A percentile compares a stretch with the other conserved stretches of the same genome.
These are phyloP conservation scores for Drosophila sp. DNA, from an alignment of 1,140 invertebrate species.

Conservation along the genomic window DNA sequence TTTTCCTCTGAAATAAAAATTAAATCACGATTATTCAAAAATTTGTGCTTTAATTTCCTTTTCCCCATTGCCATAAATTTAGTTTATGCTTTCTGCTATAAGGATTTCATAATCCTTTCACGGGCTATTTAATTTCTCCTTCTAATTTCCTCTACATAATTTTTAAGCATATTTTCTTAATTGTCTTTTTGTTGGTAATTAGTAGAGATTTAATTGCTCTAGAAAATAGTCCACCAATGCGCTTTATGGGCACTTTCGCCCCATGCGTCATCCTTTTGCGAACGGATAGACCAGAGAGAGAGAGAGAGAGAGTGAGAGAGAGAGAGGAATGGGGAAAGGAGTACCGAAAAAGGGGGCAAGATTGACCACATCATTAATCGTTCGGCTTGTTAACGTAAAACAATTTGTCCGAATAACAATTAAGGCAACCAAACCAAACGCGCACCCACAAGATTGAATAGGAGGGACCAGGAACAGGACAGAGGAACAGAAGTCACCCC, in stretches of 20 bases:
- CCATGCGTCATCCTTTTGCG: conserved; percentile 2
- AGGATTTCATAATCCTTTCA: conserved; percentile 11
- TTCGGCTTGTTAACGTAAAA: conserved; percentile 16
- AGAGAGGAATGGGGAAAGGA: neutral
- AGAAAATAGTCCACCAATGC: conserved; percentile 4
- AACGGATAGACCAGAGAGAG: neutral
- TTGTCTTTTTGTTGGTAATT: conserved; percentile 28
- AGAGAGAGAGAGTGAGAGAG: neutral
- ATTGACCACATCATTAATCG: conserved; percentile 24
- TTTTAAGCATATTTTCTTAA: conserved; percentile 26
- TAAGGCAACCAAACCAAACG: conserved; percentile 5
- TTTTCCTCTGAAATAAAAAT: neutral
- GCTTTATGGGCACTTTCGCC: conserved; percentile 11
- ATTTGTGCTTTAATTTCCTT: neutral
- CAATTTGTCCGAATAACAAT: conserved; percentile 26
- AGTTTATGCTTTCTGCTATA: conserved; percentile 4
- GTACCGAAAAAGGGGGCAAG: neutral
- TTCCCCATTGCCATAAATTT: neutral
- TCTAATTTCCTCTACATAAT: conserved; percentile 12
- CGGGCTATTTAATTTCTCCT: conserved; percentile 5
- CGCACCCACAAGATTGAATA: conserved; percentile 6
- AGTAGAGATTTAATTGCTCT: conserved; percentile 21
- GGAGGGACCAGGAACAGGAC: neutral
- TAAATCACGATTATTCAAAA: neutral
- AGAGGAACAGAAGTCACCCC: neutral